A percentile compares a stretch with the other conserved stretches of the same genome.
Conservation (phyloP, 2,888 invertebrate genomes). For the Phorcus lineatus region DNA sequence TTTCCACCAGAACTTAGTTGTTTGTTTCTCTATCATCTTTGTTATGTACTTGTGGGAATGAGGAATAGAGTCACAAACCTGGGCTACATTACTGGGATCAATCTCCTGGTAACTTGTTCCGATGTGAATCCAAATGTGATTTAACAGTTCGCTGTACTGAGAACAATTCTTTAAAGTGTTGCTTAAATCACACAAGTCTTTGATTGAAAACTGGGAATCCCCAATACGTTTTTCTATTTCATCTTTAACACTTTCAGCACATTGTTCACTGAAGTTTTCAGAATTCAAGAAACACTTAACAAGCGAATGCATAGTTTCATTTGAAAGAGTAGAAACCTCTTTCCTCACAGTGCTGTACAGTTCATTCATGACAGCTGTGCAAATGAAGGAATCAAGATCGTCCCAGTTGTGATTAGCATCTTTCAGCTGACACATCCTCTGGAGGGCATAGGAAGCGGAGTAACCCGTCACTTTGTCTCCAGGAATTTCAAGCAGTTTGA, state of each 20-base stretch:
- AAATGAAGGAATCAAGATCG: slow-evolving; percentile 73
- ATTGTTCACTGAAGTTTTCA: slow-evolving; percentile 41
- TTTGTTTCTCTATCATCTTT: slow-evolving; percentile 80
- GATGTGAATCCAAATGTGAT: slow-evolving; percentile 83
- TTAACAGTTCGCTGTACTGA: slow-evolving; percentile 77
- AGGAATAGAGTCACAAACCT: slow-evolving; percentile 79
- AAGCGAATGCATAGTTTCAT: slow-evolving; percentile 48
- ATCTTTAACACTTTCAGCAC: slow-evolving; percentile 78
- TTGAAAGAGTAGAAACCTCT: slow-evolving; percentile 45
- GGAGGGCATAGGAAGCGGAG: slow-evolving; percentile 59
- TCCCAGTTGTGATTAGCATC: slow-evolving; percentile 54
- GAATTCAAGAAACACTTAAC: slow-evolving; percentile 51
- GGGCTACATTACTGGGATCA: slow-evolving; percentile 79
- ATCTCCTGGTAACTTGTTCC: slow-evolving; percentile 80
- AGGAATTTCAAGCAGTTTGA: slow-evolving; percentile 77
- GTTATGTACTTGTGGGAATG: slow-evolving; percentile 80
- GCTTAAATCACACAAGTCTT: slow-evolving; percentile 81
- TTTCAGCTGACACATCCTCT: slow-evolving; percentile 54
- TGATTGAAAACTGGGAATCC: slow-evolving; percentile 80
- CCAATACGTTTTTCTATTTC: slow-evolving; percentile 81
- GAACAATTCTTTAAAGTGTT: slow-evolving; percentile 78
- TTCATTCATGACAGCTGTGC: slow-evolving; percentile 76
- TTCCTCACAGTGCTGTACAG: slow-evolving; percentile 76
- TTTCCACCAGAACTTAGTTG: slow-evolving; percentile 79
- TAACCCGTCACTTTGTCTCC: slow-evolving; percentile 76